Percentiles rank a stretch among this genome's conserved stretches.
Conservation (phyloP, 2,888 invertebrate genomes). For the Drosophila macrospina region DNA sequence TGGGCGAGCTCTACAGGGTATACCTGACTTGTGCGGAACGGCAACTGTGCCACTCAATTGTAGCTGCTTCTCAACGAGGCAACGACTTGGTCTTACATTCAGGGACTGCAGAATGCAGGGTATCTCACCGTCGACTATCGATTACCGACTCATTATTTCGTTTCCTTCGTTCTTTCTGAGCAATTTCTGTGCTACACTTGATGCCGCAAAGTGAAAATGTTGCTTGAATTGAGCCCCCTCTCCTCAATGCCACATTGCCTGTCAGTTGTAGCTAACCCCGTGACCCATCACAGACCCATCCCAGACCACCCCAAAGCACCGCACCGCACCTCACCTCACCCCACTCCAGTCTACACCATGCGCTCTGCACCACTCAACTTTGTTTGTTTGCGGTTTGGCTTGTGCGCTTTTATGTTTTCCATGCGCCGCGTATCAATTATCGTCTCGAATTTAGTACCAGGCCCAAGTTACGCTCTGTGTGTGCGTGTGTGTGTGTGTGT, state of each 20-base stretch:
- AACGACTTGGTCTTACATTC: too few species aligned
- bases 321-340: not conserved
- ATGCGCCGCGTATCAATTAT: slow-evolving; percentile 70
- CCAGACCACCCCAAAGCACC: too few species aligned
- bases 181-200: slow-evolving; percentile 20
- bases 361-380: slow-evolving; percentile 49
- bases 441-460: slow-evolving; percentile 69
- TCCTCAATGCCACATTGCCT: not conserved
- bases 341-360: not conserved
- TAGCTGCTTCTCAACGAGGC: too few species aligned
- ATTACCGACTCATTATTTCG: not conserved
- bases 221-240: slow-evolving; percentile 17
- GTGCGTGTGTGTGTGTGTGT: not conserved
- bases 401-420: slow-evolving; percentile 71
- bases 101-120: slow-evolving; percentile 14
- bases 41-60: not conserved
- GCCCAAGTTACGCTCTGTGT: slow-evolving; percentile 6
- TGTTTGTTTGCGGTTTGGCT: slow-evolving; percentile 75
- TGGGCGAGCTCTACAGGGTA: not conserved
- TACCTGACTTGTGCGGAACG: not conserved
- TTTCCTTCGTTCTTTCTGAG: slow-evolving; percentile 10
- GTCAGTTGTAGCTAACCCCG: slow-evolving; percentile 17
- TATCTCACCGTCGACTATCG: not conserved
- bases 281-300: slow-evolving; percentile 2
- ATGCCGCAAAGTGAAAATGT: slow-evolving; percentile 49